A percentile compares a stretch with the other conserved stretches of the same genome.
Evolutionary conservation across 2,888 invertebrate genomes (phyloP).

Genomic region (Brachyopa scutellaris): DNA sequence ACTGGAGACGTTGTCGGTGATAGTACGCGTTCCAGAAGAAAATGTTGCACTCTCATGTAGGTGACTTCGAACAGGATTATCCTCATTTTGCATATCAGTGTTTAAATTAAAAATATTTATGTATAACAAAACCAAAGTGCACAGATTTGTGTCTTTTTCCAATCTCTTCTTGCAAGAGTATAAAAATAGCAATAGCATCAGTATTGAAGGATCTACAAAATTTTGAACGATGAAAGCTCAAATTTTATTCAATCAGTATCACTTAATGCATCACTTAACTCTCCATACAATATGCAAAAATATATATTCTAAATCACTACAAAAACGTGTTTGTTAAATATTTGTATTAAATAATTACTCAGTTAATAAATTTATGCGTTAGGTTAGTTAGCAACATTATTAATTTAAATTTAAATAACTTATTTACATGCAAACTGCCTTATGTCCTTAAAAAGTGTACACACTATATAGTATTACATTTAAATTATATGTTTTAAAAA

Average conservation of each 20-base stretch:
- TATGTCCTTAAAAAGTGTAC: constrained; percentile 53
- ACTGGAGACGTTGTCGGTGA: constrained; percentile 91
- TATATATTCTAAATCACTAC: constrained; percentile 33
- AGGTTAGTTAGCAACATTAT: constrained; percentile 55
- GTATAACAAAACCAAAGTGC: constrained; percentile 64
- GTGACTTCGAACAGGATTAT: constrained; percentile 31
- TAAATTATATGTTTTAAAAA: constrained; percentile 42
- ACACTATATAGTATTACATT: constrained; percentile 58
- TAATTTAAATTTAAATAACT: constrained; percentile 52
- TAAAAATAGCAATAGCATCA: constrained; percentile 29
- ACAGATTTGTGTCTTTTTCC: constrained; percentile 40
- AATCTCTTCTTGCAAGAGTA: constrained; percentile 30
- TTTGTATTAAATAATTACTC: constrained; percentile 33
- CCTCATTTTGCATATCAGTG: constrained; percentile 57
- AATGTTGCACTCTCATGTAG: constrained; percentile 90
- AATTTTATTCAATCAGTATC: constrained; percentile 43
- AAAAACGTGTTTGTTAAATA: constrained; percentile 42
- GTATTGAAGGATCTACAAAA: constrained; percentile 46
- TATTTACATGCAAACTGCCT: constrained; percentile 66
- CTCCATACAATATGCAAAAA: constrained; percentile 38
- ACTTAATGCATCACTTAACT: constrained; percentile 65
- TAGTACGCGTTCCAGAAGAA: constrained; percentile 85
- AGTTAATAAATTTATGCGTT: constrained; percentile 40
- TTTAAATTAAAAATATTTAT: constrained; percentile 42
- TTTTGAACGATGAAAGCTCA: constrained; percentile 56